Evolutionary conservation across 2,888 invertebrate species (phyloP).

Genomic region (Drosophila recens): DNA sequence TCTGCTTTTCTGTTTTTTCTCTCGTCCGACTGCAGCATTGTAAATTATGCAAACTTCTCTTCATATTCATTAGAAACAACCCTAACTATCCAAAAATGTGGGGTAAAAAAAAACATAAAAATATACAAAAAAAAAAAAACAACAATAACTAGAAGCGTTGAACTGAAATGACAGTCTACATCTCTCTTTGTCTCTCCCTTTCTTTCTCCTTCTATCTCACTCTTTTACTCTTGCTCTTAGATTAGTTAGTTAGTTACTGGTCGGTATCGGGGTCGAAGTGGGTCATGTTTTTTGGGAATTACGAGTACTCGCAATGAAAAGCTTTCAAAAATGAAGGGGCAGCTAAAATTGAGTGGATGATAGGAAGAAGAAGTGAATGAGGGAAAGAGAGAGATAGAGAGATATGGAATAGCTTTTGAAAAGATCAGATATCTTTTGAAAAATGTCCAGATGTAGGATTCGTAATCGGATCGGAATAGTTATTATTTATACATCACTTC

Average conservation of each 20-base stretch:
- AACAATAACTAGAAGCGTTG: constrained; percentile 37
- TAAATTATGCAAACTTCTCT: constrained; percentile 75
- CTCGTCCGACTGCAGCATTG: constrained; percentile 38
- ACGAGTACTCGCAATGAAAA: constrained; percentile 17
- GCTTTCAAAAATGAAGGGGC: constrained; percentile 7
- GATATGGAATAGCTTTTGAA: not conserved
- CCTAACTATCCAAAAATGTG: constrained; percentile 5
- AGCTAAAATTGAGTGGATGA: constrained; percentile 3
- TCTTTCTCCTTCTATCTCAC: not conserved
- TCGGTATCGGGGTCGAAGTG: constrained; percentile 46
- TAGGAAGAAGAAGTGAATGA: not conserved
- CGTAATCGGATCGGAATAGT: not conserved
- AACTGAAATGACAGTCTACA: constrained; percentile 42
- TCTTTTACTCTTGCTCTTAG: constrained; percentile 19
- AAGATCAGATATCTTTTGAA: not conserved
- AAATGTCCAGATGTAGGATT: not conserved
- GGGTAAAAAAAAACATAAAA: constrained; percentile 1
- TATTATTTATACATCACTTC: not conserved
- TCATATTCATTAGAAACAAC: constrained; percentile 71
- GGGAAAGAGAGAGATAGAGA: not conserved
- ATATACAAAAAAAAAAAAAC: not conserved
- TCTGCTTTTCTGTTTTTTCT: not conserved
- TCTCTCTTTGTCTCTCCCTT: not conserved
- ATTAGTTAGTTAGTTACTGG: constrained; percentile 53
- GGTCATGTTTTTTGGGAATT: constrained; percentile 51